Base-by-base conservation (phyloP, 2,888 invertebrate genomes). In the Pedicia rivosa region DNA sequence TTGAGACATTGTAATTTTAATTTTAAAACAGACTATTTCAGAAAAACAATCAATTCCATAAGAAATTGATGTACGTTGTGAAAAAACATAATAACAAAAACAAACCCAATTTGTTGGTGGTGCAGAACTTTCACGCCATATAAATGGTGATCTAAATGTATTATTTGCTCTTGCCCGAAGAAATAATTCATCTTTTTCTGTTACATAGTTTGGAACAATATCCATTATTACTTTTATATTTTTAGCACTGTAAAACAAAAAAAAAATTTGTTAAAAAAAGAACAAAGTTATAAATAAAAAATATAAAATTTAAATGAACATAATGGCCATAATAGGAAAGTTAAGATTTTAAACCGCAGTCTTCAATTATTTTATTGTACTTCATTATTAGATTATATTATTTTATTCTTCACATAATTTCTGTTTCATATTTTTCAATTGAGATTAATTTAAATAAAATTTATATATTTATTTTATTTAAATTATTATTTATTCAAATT, bases 81-180 rank as follows among this genome's bases (percentile, higher is more conserved):
- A 15, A 32, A 27, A 37, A 13, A 14, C 36, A 13, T 12, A 4
- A 27, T 32, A 24, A 38, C 16, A 44, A 59, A 59, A n/a, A 8
- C 15, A 16, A 26, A 78, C 74, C 84, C 84, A 86, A 52, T 79
- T 77, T 48, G 76, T 83, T 6, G 82, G 81, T 13, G 41, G 44
- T 8, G 46, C 43, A 7, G 63, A 64, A 7, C 52, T 52, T 12
- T 54, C 57, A 14, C 59, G 58, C 91, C 91, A 92, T 14, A 87
- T 66, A 55, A 88, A 90, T 54, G 78, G 90, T 47, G 78, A 67
- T 1, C 65, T n/a, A n/a, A n/a, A n/a, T 67, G 52, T 72, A 86
- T 0, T 5, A 6, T 20, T 20, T 20, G 20, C 20, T 27, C 84
- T 76, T 43, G 68, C 64, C 17, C 64, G 52, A 29, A 45, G 43